Percentiles rank a stretch among this genome's conserved stretches.
These are phyloP conservation scores for Odontophorus gujanensis DNA, from an alignment of 2,113 vertebrate genomes.

Conservation along the genomic window DNA sequence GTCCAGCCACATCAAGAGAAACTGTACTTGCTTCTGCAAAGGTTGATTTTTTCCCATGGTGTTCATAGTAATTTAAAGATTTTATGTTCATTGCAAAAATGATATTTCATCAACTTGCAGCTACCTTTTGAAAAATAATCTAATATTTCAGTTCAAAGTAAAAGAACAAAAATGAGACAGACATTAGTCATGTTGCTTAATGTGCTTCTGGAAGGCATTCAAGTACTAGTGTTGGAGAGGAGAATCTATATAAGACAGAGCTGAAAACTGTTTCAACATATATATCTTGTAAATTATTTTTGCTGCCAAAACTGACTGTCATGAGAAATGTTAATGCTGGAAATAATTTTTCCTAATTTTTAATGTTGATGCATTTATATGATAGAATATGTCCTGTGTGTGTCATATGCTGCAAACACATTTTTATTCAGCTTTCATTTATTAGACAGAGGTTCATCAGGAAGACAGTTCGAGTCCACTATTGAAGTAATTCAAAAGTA, in stretches of 20 bases:
- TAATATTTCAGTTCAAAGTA: slow-evolving; percentile 19
- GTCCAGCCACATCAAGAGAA: neutral
- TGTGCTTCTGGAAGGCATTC: slow-evolving; percentile 22
- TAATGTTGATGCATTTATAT: slow-evolving; percentile 37
- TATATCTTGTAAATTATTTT: neutral
- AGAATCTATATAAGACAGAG: slow-evolving; percentile 8
- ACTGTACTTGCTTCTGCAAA: neutral
- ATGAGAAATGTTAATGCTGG: neutral
- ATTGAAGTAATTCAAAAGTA: neutral
- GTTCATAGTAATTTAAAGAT: slow-evolving; percentile 10
- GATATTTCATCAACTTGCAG: slow-evolving; percentile 17
- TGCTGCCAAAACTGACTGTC: slow-evolving; percentile 15
- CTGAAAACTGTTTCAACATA: neutral
- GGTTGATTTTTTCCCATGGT: neutral
- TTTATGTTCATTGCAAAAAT: slow-evolving; percentile 20
- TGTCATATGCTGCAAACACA: neutral
- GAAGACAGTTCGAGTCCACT: neutral
- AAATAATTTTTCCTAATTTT: slow-evolving; percentile 41
- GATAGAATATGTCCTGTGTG: neutral
- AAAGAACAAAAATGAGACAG: slow-evolving; percentile 30
- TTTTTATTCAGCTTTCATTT: neutral
- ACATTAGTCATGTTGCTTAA: slow-evolving; percentile 53
- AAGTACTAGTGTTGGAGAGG: neutral
- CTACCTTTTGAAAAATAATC: slow-evolving; percentile 48
- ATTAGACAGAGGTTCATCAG: neutral